Conservation (phyloP, 2,797 vertebrate genomes). For the Mus minutoides region DNA sequence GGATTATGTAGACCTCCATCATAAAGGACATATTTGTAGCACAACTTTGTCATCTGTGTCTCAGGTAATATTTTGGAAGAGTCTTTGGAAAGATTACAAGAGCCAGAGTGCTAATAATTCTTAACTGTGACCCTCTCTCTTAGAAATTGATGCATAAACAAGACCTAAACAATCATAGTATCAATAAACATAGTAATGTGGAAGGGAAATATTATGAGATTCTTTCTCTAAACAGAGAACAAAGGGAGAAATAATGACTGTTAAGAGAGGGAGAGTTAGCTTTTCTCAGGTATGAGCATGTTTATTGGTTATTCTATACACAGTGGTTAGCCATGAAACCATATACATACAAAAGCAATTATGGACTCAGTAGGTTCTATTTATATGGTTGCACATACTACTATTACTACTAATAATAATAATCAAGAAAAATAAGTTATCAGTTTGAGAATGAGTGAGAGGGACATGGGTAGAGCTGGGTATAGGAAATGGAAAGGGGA, state of each 20-base stretch:
- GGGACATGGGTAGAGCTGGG: not conserved
- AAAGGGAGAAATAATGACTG: not conserved
- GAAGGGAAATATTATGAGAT: not conserved
- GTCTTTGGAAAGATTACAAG: not conserved
- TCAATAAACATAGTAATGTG: not conserved
- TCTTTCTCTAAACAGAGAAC: not conserved
- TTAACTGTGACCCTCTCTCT: not conserved
- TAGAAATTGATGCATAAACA: not conserved
- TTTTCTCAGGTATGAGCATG: not conserved
- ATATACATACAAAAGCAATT: not conserved
- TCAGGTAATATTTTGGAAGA: not conserved
- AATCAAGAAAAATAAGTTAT: not conserved
- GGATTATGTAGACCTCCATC: not conserved
- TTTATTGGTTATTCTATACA: not conserved
- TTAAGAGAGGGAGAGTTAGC: not conserved
- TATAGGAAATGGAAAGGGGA: not conserved
- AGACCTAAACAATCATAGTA: not conserved
- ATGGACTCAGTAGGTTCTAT: not conserved
- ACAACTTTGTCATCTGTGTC: not conserved
- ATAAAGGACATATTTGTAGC: not conserved
- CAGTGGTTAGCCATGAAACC: not conserved
- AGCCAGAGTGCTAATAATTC: not conserved
- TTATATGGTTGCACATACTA: not conserved
- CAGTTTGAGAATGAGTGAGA: not conserved
- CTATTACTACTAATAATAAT: not conserved